A percentile compares a stretch with the other conserved stretches of the same genome.
phyloP scores from a whole-genome alignment of 2,113 vertebrate species.

The Cairina moschata region DNA sequence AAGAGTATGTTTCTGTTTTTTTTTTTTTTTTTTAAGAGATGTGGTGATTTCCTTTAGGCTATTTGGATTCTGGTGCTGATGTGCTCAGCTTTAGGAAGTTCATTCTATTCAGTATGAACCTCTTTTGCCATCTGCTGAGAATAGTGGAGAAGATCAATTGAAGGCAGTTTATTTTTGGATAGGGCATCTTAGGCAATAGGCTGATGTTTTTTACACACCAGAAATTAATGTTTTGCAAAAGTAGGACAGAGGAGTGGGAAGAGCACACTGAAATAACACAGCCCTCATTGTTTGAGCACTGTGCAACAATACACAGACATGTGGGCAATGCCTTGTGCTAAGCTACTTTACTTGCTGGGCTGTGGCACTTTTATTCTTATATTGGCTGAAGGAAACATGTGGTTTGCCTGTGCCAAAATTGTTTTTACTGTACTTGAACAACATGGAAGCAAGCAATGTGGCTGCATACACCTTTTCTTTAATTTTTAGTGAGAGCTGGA shows the following conservation, averaged over 20 bases:
- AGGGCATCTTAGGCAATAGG: not conserved
- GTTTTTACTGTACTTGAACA: not conserved
- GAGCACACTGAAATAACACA: not conserved
- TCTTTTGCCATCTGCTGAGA: slow-evolving; percentile 45
- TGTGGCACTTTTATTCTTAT: not conserved
- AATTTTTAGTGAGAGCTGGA: not conserved
- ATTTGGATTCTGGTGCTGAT: not conserved
- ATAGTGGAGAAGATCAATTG: not conserved
- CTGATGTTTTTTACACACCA: not conserved
- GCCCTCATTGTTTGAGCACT: not conserved
- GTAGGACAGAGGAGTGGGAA: not conserved
- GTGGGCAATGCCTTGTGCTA: not conserved
- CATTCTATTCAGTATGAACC: not conserved
- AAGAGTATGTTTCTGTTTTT: not conserved
- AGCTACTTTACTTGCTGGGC: not conserved
- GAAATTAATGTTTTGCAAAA: not conserved
- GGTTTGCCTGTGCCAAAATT: not conserved
- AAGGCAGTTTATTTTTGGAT: slow-evolving; percentile 2
- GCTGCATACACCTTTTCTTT: not conserved
- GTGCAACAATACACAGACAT: not conserved
- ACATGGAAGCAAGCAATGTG: not conserved
- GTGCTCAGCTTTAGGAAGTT: not conserved
- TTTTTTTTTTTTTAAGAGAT: not conserved
- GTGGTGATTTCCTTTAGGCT: not conserved
- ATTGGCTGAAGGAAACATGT: not conserved